Conservation (phyloP, 2,888 invertebrate genomes). For the Pristionchus fissidentatus region DNA sequence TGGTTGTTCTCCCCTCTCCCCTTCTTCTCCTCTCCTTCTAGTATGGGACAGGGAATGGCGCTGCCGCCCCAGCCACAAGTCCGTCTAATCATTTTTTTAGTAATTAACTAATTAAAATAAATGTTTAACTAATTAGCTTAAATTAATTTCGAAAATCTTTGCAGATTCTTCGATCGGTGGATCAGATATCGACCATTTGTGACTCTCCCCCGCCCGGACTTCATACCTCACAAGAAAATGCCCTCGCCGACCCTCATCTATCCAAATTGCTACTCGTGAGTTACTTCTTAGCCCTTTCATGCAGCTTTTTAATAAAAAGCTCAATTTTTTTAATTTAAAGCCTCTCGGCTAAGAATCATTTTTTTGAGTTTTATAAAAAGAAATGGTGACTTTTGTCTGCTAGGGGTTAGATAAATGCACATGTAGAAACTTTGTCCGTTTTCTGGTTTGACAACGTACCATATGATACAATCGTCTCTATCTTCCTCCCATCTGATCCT, state of each 20-base stretch:
- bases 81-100: not conserved
- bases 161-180: conserved; percentile 46
- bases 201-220: conserved; percentile 45
- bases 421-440: too few relatives aligned
- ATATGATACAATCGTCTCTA: not conserved
- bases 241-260: conserved; percentile 53
- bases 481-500: conserved; percentile 18
- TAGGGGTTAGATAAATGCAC: too few relatives aligned
- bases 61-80: conserved; percentile 13
- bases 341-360: too few relatives aligned
- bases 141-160: not conserved
- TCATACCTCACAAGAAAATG: conserved; percentile 31
- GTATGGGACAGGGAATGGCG: conserved; percentile 25
- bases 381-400: too few relatives aligned
- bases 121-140: not conserved
- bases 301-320: too few relatives aligned
- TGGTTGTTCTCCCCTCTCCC: not conserved
- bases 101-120: not conserved
- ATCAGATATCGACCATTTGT: conserved; percentile 48
- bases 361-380: too few relatives aligned
- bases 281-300: conserved; percentile 7
- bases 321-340: too few relatives aligned
- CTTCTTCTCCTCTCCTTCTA: not conserved
- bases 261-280: conserved; percentile 58
- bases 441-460: not conserved